Conservation (phyloP, 2,797 vertebrate species). For the Pipistrellus nathusii region DNA sequence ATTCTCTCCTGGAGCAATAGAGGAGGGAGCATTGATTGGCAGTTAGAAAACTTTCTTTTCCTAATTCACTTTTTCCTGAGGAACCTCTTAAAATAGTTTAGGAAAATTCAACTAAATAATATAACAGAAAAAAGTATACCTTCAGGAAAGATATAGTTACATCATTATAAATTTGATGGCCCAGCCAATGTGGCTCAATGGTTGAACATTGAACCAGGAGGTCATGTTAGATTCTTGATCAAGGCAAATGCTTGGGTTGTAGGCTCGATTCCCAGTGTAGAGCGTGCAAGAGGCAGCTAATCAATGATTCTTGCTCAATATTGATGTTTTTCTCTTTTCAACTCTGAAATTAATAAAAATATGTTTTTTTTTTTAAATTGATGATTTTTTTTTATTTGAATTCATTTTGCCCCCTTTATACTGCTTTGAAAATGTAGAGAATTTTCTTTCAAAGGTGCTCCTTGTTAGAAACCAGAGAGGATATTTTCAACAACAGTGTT, state of each 20-base stretch:
- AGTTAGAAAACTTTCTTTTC: neutral
- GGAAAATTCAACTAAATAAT: neutral
- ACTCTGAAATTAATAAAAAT: no score
- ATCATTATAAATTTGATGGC: neutral
- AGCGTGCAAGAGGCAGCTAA: no score
- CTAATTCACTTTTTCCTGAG: neutral
- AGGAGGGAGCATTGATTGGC: rapidly evolving
- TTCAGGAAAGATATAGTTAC: neutral
- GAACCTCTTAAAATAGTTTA: neutral
- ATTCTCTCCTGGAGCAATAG: neutral
- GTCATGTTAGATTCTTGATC: no score
- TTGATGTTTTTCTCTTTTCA: no score
- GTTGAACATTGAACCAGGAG: no score
- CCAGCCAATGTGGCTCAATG: no score
- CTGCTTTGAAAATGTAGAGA: neutral
- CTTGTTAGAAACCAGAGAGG: neutral
- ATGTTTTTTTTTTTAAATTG: no score
- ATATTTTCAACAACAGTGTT: neutral
- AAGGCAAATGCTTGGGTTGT: no score
- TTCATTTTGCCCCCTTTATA: neutral
- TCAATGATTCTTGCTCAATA: no score
- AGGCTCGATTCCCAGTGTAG: no score
- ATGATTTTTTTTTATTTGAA: no score
- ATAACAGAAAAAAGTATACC: neutral
- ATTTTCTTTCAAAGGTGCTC: neutral